Evolutionary conservation across 2,888 invertebrate genomes (phyloP).

Genomic region (Panzeria rudis): DNA sequence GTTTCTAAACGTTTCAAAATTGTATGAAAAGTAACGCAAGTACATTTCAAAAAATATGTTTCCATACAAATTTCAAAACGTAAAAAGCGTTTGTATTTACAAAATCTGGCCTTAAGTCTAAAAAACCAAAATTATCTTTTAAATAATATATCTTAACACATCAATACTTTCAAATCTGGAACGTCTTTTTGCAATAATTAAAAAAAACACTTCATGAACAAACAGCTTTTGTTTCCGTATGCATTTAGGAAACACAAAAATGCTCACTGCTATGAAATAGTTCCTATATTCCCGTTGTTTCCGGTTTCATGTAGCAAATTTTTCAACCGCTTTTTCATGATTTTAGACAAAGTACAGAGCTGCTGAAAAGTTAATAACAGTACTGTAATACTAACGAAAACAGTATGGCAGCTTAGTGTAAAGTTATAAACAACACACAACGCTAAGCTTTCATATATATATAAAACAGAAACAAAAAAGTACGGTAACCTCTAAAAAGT

Average conservation of each 20-base stretch:
- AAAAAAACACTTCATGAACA: too few relatives aligned
- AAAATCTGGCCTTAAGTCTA: too few relatives aligned
- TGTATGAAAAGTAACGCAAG: too few relatives aligned
- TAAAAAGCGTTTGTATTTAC: too few relatives aligned
- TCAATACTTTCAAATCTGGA: too few relatives aligned
- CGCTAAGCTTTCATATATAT: slow-evolving; percentile 20
- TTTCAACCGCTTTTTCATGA: neutral
- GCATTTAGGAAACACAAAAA: neutral
- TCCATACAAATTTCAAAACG: too few relatives aligned
- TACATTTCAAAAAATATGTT: too few relatives aligned
- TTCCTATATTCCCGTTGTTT: neutral
- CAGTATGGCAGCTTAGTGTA: neutral
- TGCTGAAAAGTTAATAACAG: neutral
- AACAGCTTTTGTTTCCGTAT: neutral
- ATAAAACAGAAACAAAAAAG: neutral
- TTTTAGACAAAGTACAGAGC: neutral
- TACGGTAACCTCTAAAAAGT: neutral
- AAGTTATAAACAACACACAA: neutral
- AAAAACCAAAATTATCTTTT: too few relatives aligned
- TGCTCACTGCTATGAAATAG: too few relatives aligned
- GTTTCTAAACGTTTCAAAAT: too few relatives aligned
- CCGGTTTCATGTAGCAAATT: neutral
- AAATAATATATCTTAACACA: too few relatives aligned
- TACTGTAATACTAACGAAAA: neutral
- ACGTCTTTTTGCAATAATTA: too few relatives aligned